These are phyloP conservation scores for Acleris sparsana DNA, from an alignment of 2,888 invertebrate species.

Conservation along the genomic window DNA sequence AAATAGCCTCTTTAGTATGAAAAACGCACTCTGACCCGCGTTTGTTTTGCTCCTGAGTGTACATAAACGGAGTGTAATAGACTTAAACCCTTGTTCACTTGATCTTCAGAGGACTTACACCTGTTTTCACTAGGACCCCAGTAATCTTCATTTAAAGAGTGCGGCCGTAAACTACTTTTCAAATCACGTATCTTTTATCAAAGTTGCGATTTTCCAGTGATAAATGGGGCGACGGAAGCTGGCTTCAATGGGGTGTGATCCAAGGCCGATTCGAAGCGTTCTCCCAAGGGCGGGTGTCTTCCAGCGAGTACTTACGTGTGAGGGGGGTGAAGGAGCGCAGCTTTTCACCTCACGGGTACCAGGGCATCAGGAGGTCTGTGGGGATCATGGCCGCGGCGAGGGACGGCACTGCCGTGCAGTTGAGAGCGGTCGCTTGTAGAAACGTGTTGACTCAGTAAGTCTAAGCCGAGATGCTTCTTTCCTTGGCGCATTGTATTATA, in stretches of 20 bases:
- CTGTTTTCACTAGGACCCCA: no score
- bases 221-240: slow-evolving; percentile 72
- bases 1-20: no score
- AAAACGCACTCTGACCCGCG: no score
- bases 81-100: no score
- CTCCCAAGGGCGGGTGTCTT: slow-evolving; percentile 57
- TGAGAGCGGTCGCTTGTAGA: slow-evolving; percentile 80
- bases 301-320: slow-evolving; percentile 70
- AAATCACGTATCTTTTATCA: not conserved
- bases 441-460: slow-evolving; percentile 83
- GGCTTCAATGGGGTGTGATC: slow-evolving; percentile 86
- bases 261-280: slow-evolving; percentile 82
- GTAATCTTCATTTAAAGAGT: no score
- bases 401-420: slow-evolving; percentile 83
- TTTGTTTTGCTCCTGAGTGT: no score
- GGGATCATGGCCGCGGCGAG: slow-evolving; percentile 66
- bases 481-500: not conserved
- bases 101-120: no score
- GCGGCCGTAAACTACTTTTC: no score
- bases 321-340: slow-evolving; percentile 78
- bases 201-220: slow-evolving; percentile 52
- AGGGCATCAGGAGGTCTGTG: slow-evolving; percentile 57
- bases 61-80: no score
- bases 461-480: not conserved
- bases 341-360: slow-evolving; percentile 62